These are phyloP conservation scores for Rhagium mordax DNA, from an alignment of 2,888 invertebrate genomes.

Conservation along the genomic window DNA sequence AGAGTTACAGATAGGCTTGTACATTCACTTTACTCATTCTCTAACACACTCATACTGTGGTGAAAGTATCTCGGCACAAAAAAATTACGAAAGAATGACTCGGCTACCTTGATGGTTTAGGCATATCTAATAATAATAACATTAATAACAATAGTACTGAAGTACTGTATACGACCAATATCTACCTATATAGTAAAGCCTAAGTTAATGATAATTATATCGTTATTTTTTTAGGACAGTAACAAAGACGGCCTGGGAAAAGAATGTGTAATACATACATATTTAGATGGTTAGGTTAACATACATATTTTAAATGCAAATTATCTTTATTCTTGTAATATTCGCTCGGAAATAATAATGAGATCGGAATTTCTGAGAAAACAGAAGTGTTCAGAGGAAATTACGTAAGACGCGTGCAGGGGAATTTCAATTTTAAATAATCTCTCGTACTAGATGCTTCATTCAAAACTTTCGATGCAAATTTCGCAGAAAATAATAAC, in stretches of 20 bases:
- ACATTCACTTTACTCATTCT: constrained; percentile 18
- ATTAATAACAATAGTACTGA: constrained; percentile 8
- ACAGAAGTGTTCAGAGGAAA: neutral
- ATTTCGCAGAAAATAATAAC: too few relatives aligned
- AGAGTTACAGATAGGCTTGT: neutral
- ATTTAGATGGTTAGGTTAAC: too few relatives aligned
- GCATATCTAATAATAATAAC: neutral
- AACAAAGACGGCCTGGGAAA: constrained; percentile 3
- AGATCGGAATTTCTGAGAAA: neutral
- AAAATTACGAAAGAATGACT: constrained; percentile 22
- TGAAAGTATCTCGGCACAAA: constrained; percentile 9
- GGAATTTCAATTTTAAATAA: constrained; percentile 1
- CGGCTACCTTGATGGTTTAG: constrained; percentile 15
- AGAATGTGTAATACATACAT: neutral
- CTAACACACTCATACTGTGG: neutral
- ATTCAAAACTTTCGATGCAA: neutral
- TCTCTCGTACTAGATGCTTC: neutral
- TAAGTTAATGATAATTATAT: neutral
- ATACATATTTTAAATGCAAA: neutral
- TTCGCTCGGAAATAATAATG: neutral
- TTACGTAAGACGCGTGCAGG: neutral
- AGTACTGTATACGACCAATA: neutral
- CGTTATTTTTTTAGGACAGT: neutral
- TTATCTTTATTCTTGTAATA: constrained; percentile 7
- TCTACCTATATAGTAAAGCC: too few relatives aligned